Base-by-base conservation (phyloP, 2,113 vertebrate genomes). In the Osmerus eperlanus region DNA sequence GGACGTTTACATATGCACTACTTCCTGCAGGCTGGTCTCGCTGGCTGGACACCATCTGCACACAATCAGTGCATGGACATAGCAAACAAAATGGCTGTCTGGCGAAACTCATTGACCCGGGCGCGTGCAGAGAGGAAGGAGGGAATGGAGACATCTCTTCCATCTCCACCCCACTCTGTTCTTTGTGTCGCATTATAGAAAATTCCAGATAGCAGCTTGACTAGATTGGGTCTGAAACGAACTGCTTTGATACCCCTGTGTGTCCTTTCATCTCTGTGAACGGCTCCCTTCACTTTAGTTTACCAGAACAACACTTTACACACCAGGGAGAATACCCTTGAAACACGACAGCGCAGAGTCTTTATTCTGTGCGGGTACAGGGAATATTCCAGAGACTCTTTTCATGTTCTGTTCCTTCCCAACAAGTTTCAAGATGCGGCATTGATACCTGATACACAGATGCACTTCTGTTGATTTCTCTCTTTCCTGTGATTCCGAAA, bases 291-390 rank as follows among this genome's bases (percentile, higher is more conserved):
- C 73, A 82, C 65, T 78, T 77, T 77, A 79, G 73, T 78, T 82
- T 80, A 78, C 71, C 73, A 67, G 75, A 85, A 80, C 78, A 80
- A 78, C 74, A 78, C 68, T 78, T 74, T 77, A 71, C 75, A 76
- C 67, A 73, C 75, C 60, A 68, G 53, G 63, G 65, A 81, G 78
- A 82, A 82, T 67, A 72, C 78, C 76, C 76, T 80, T 64, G 61
- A 76, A 79, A 78, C 71, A 64, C 72, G 72, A 77, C 75, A 78
- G 56, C 19, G 72, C 67, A 56, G 64, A 62, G 72, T 19, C 66
- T 81, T 81, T 79, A 54, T 77, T 81, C 51, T 67, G 70, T 28
- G 28, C 52, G 59, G 70, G 72, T 64, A 74, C 75, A 67, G 54
- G 76, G 61, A 80, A 74, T 73, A 61, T 67, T 73, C 60, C 21